Conservation (phyloP, 2,113 vertebrate species). For the Motacilla alba region DNA sequence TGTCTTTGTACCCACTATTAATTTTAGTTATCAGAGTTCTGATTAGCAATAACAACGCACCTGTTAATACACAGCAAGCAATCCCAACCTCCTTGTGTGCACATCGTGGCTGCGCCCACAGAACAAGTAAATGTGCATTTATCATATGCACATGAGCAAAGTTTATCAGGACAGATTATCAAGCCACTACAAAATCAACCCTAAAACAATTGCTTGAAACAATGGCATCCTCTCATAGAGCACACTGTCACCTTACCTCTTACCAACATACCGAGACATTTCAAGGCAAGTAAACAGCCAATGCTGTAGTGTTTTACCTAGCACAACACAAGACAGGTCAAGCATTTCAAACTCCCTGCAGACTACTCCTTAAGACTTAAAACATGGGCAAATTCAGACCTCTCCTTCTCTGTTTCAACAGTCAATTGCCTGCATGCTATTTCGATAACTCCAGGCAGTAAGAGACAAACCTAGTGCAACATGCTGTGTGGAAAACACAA, state of each 20-base stretch:
- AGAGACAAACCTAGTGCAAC: neutral
- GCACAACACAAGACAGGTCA: neutral
- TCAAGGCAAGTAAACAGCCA: neutral
- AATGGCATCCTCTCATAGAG: neutral
- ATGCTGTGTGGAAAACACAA: neutral
- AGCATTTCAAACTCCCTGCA: neutral
- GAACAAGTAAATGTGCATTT: neutral
- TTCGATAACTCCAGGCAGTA: neutral
- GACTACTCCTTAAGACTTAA: neutral
- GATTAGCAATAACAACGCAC: conserved; percentile 26
- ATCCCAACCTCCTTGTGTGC: neutral
- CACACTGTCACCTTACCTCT: neutral
- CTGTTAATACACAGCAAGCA: neutral
- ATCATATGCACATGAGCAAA: neutral
- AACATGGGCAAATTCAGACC: neutral
- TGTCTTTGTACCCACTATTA: conserved; percentile 53
- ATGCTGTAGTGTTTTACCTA: neutral
- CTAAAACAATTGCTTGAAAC: neutral
- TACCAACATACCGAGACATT: fast-evolving
- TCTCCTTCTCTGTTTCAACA: neutral
- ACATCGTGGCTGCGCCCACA: neutral
- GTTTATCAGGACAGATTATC: neutral
- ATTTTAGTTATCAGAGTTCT: conserved; percentile 59
- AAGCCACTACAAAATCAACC: neutral
- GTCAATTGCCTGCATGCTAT: neutral